Percentiles rank a stretch among this genome's conserved stretches.
Evolutionary conservation across 1,140 invertebrate species (phyloP).

Genomic region (Drepana arcuata): DNA sequence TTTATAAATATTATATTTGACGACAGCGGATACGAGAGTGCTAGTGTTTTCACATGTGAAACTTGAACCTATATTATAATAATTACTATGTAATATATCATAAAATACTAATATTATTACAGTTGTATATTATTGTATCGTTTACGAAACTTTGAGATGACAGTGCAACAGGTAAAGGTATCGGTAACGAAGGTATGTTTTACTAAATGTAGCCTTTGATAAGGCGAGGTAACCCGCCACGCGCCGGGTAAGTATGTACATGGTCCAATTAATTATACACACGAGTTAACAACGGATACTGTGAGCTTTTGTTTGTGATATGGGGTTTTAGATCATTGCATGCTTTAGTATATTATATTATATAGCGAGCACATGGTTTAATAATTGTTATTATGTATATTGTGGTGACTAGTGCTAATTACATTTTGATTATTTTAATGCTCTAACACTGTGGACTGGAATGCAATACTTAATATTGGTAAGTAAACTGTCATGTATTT

Average conservation of each 20-base stretch:
- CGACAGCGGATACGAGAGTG: slow-evolving; percentile 62
- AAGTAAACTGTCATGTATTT: slow-evolving; percentile 33
- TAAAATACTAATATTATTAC: slow-evolving; percentile 62
- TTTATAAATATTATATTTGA: slow-evolving; percentile 63
- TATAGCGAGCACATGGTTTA: slow-evolving; percentile 9
- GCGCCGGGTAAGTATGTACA: slow-evolving; percentile 63
- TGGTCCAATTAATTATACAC: too few species aligned
- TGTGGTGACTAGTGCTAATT: too few species aligned
- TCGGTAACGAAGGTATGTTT: slow-evolving; percentile 44
- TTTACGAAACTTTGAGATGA: slow-evolving; percentile 41
- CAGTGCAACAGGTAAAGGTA: slow-evolving; percentile 60
- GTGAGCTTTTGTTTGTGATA: slow-evolving; percentile 35
- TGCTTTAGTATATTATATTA: slow-evolving; percentile 16
- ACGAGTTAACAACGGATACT: slow-evolving; percentile 5
- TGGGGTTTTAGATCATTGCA: slow-evolving; percentile 39
- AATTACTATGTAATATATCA: slow-evolving; percentile 62
- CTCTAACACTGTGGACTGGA: slow-evolving; percentile 25
- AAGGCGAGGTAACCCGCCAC: slow-evolving; percentile 57
- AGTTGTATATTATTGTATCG: slow-evolving; percentile 39
- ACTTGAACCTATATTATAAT: slow-evolving; percentile 57
- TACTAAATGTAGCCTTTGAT: slow-evolving; percentile 54
- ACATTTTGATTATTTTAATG: too few species aligned
- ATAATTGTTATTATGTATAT: too few species aligned
- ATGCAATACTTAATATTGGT: slow-evolving; percentile 26
- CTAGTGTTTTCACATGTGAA: slow-evolving; percentile 72